Evolutionary conservation across 2,797 vertebrate genomes (phyloP).

Genomic region (Acanthornis magna): DNA sequence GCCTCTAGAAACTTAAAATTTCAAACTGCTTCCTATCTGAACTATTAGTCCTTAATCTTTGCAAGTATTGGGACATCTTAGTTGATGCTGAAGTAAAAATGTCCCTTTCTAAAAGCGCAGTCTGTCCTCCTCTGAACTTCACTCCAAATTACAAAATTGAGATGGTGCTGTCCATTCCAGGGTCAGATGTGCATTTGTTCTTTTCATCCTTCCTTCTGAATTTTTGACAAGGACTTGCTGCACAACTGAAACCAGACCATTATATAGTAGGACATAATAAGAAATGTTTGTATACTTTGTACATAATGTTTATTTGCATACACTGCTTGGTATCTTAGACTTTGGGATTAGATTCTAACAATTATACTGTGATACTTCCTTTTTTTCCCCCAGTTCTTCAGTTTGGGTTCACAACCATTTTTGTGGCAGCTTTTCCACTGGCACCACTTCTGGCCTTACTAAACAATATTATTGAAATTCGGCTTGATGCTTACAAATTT

Average conservation of each 20-base stretch:
- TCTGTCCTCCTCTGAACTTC: background rate
- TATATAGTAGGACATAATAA: background rate
- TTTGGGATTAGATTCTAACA: background rate
- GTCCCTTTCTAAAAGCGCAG: background rate
- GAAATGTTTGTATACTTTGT: background rate
- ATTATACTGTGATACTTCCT: background rate
- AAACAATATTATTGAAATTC: conserved; percentile 86
- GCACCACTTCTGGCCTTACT: conserved; percentile 85
- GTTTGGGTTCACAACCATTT: conserved; percentile 86
- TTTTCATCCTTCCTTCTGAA: background rate
- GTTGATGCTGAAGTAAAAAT: background rate
- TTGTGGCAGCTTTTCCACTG: conserved; percentile 85
- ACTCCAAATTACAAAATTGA: background rate
- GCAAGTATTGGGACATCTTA: background rate
- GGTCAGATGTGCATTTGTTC: background rate
- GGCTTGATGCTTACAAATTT: conserved; percentile 86
- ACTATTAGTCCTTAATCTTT: background rate
- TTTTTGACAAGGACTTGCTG: background rate
- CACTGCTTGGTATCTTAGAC: background rate
- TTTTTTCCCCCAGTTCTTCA: conserved; percentile 76
- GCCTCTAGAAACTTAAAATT: background rate
- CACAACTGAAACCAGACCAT: background rate
- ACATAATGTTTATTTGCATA: background rate
- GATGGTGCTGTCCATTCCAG: background rate
- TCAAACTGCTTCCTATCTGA: background rate